A percentile compares a stretch with the other conserved stretches of the same genome.
Evolutionary conservation across 2,113 vertebrate genomes (phyloP).

Genomic region (Ophiodon elongatus): DNA sequence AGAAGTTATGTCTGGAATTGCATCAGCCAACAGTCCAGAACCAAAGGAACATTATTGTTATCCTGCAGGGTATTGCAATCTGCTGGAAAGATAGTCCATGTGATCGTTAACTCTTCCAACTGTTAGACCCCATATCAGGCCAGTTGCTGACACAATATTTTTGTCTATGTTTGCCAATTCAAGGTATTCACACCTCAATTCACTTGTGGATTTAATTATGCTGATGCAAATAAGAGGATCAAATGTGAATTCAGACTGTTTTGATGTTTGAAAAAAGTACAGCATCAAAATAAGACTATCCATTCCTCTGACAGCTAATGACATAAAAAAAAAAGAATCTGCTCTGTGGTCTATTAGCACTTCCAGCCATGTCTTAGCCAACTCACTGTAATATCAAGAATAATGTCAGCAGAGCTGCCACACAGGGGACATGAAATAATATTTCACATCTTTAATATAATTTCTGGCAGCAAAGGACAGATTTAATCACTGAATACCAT

Average conservation of each 20-base stretch:
- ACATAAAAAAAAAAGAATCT: neutral
- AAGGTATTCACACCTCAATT: conserved; percentile 30
- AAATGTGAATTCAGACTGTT: conserved; percentile 28
- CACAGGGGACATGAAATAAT: conserved; percentile 7
- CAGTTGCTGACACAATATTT: conserved; percentile 20
- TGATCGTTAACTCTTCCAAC: conserved; percentile 37
- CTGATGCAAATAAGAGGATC: conserved; percentile 29
- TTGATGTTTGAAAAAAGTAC: neutral
- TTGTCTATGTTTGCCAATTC: conserved; percentile 17
- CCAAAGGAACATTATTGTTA: conserved; percentile 1
- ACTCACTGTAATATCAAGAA: conserved; percentile 23
- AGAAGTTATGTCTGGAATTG: neutral
- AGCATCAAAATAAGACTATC: conserved; percentile 2
- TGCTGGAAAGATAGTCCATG: conserved; percentile 42
- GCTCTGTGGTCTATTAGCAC: conserved; percentile 3
- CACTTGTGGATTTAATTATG: conserved; percentile 29
- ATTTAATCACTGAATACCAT: conserved; percentile 39
- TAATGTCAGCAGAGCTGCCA: conserved; percentile 23
- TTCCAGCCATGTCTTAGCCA: neutral
- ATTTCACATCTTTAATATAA: conserved; percentile 40
- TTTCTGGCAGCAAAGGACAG: conserved; percentile 20
- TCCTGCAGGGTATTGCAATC: conserved; percentile 8
- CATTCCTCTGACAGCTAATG: conserved; percentile 9
- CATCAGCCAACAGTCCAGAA: neutral
- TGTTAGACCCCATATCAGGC: conserved; percentile 4